Conservation (phyloP, 1,140 invertebrate genomes). For the Sycophila sp. region DNA sequence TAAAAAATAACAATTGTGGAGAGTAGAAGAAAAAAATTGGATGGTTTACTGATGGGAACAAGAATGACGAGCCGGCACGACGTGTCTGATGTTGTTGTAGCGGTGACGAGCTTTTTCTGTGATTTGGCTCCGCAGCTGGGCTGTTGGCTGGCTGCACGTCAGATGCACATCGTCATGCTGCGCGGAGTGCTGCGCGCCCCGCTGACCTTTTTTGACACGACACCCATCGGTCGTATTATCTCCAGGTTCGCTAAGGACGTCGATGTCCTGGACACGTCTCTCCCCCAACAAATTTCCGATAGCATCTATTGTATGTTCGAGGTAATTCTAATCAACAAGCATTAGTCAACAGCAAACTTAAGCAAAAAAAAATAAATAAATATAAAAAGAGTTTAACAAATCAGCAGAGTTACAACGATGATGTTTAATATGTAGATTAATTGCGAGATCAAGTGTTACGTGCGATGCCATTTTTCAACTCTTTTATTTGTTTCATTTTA, state of each 20-base stretch:
- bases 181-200: constrained; percentile 78
- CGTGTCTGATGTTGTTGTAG: constrained; percentile 67
- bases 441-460: not conserved
- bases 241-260: constrained; percentile 87
- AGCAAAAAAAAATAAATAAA: not conserved
- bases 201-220: constrained; percentile 88
- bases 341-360: not conserved
- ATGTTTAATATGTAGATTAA: not conserved
- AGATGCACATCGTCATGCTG: constrained; percentile 82
- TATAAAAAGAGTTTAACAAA: too few relatives aligned
- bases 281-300: constrained; percentile 78
- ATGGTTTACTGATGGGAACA: not conserved
- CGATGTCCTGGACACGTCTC: constrained; percentile 76
- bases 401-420: too few relatives aligned
- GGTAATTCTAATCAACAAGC: constrained; percentile 69
- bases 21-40: not conserved
- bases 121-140: constrained; percentile 78
- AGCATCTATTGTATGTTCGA: constrained; percentile 81
- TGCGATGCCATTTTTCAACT: constrained; percentile 1
- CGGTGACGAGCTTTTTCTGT: constrained; percentile 73
- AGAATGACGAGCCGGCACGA: constrained; percentile 31
- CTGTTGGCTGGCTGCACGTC: constrained; percentile 76
- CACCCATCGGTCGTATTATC: constrained; percentile 86
- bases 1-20: not conserved
- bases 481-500: not conserved